Percentiles rank a stretch among this genome's conserved stretches.
These are phyloP conservation scores for Clinocottus analis DNA, from an alignment of 2,113 vertebrate genomes.

Conservation along the genomic window DNA sequence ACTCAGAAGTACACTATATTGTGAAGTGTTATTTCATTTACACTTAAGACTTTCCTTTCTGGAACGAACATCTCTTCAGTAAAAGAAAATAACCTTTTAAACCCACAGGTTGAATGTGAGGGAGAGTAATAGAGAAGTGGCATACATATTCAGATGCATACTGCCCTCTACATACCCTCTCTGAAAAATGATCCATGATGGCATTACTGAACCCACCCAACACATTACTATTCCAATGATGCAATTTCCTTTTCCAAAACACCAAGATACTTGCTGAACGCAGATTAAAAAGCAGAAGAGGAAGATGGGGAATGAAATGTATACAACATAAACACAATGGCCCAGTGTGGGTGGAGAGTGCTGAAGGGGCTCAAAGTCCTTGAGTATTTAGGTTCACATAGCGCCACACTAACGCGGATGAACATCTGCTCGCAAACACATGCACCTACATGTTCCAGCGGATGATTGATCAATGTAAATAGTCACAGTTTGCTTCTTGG, in stretches of 20 bases:
- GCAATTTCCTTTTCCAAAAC: constrained; percentile 26
- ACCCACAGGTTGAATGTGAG: neutral
- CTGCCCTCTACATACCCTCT: neutral
- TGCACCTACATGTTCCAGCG: constrained; percentile 1
- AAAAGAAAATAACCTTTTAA: neutral
- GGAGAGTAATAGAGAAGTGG: neutral
- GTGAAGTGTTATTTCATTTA: neutral
- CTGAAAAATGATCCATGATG: neutral
- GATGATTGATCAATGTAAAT: constrained; percentile 9
- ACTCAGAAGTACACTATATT: neutral
- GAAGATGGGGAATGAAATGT: constrained; percentile 30
- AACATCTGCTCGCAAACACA: neutral
- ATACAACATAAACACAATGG: constrained; percentile 52
- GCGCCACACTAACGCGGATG: neutral
- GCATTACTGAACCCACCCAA: constrained; percentile 3
- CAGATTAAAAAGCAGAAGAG: constrained; percentile 40
- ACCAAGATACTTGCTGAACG: neutral
- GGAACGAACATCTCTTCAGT: neutral
- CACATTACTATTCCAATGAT: constrained; percentile 30
- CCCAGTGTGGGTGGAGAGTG: constrained; percentile 48
- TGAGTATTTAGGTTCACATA: constrained; percentile 29
- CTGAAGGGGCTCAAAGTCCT: constrained; percentile 48
- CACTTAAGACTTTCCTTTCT: neutral
- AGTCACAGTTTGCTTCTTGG: constrained; percentile 10
- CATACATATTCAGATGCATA: constrained; percentile 4